These are phyloP conservation scores for Rhincodon typus DNA, from an alignment of 2,797 vertebrate species.

Conservation along the genomic window DNA sequence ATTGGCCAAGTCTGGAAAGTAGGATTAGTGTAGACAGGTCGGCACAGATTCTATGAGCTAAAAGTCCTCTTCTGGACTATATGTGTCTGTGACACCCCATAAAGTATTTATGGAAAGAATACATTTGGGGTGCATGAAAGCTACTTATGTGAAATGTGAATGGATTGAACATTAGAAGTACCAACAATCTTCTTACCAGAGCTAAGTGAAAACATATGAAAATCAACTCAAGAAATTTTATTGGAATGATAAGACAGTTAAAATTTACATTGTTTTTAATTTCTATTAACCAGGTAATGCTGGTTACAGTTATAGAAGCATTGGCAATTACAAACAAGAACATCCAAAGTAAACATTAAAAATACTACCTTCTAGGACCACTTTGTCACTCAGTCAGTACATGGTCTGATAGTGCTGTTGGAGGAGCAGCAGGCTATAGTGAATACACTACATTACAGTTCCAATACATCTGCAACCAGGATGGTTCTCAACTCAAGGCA, in stretches of 20 bases:
- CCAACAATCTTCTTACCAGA: not conserved
- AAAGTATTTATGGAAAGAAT: not conserved
- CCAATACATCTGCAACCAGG: not conserved
- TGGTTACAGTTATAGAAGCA: slow-evolving; percentile 16
- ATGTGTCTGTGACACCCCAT: not conserved
- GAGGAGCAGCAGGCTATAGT: too few species aligned
- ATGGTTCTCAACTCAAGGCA: not conserved
- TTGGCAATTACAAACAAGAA: slow-evolving; percentile 21
- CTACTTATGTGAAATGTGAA: not conserved
- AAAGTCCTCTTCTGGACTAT: too few species aligned
- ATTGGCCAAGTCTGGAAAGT: too few species aligned
- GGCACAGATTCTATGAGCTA: too few species aligned
- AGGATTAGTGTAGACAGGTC: too few species aligned
- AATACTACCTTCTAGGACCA: slow-evolving; percentile 7
- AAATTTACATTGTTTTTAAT: slow-evolving; percentile 33
- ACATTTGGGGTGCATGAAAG: not conserved
- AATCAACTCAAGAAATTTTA: slow-evolving; percentile 22
- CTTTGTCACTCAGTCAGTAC: not conserved
- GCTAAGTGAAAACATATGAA: not conserved
- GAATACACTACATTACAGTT: not conserved
- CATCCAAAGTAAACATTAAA: slow-evolving; percentile 16
- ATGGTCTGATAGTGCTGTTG: not conserved
- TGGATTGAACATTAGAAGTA: not conserved
- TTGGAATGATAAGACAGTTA: slow-evolving; percentile 36
- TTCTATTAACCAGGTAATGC: slow-evolving; percentile 8